Percentiles rank a stretch among this genome's conserved stretches.
These are phyloP conservation scores for Apogon hyalosoma DNA, from an alignment of 2,797 vertebrate genomes.

Conservation along the genomic window DNA sequence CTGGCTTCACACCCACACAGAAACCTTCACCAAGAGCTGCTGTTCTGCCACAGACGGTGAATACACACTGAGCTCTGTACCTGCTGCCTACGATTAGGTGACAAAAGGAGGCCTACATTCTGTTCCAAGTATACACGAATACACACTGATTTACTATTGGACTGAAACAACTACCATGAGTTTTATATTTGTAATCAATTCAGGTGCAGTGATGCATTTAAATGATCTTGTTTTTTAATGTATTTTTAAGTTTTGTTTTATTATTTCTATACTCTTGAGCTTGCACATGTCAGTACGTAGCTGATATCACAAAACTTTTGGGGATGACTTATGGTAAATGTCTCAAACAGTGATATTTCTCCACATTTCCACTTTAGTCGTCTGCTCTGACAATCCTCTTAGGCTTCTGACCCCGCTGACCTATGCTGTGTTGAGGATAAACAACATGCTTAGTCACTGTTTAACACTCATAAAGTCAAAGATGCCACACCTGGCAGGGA, in stretches of 20 bases:
- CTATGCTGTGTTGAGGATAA: conserved; percentile 21
- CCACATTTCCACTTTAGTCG: background rate
- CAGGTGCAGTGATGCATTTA: too few relatives aligned
- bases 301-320: too few relatives aligned
- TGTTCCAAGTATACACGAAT: background rate
- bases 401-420: conserved; percentile 10
- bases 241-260: too few relatives aligned
- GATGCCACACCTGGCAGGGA: conserved; percentile 8
- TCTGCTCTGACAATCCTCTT: conserved; percentile 28
- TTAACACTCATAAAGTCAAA: conserved; percentile 36
- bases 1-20: conserved; percentile 60
- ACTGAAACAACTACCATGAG: background rate
- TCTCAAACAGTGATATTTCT: background rate
- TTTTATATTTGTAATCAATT: background rate
- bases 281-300: too few relatives aligned
- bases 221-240: background rate
- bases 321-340: too few relatives aligned
- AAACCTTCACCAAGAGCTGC: conserved; percentile 76
- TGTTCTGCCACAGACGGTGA: conserved; percentile 80
- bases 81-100: background rate
- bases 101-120: background rate
- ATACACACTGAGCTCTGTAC: conserved; percentile 25
- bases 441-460: conserved; percentile 33
- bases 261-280: too few relatives aligned
- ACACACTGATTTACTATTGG: background rate